Base-by-base conservation (phyloP, 2,797 vertebrate genomes). In the Platyrinchus mystaceus region DNA sequence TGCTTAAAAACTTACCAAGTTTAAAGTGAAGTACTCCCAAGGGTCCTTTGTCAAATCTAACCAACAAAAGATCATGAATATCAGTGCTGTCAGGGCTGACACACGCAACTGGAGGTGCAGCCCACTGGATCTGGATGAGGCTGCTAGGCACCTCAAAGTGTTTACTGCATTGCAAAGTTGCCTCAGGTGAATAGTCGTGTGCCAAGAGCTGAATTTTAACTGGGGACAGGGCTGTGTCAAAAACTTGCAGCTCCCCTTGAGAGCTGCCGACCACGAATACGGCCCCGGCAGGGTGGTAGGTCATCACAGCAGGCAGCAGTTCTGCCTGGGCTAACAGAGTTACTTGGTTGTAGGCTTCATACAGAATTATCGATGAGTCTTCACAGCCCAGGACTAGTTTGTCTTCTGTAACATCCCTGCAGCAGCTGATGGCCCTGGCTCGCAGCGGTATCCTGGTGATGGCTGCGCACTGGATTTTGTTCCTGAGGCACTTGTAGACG, bases 191-290 rank as follows among this genome's bases (percentile, higher is more conserved):
- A 28, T 89, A 78, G 52, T 99, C 98, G 96, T 99, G 99, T 59
- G 98, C 98, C 87, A 99, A 84, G 84, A 99, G 97, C 27, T 98
- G 98, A 92, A 99, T 86, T 87, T 96, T 98, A 80, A 99, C 4
- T 30, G 98, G 98, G 19, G 98, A 98, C 71, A 99, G 96, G 7
- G 98, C 98, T 3, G 98, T 98, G 97, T 99, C 99, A 93, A 99
- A 99, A 95, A 98, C 97, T 92, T 99, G 98, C 86, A 99, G 95
- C 90, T 99, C 99, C 28, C 98, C 99, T 95, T 99, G 98, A 67
- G 97, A 98, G 80, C 98, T 98, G 44, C 98, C 98, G 28, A 97
- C 97, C 90, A 98, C 21, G 34, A 98, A 97, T 95, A 99, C 18
- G 21, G 98, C 98, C 39, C 98, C 99, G 3, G 97, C 97, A 23